These are phyloP conservation scores for Lordiphosa andalusiaca DNA, from an alignment of 2,888 invertebrate species.

Conservation along the genomic window DNA sequence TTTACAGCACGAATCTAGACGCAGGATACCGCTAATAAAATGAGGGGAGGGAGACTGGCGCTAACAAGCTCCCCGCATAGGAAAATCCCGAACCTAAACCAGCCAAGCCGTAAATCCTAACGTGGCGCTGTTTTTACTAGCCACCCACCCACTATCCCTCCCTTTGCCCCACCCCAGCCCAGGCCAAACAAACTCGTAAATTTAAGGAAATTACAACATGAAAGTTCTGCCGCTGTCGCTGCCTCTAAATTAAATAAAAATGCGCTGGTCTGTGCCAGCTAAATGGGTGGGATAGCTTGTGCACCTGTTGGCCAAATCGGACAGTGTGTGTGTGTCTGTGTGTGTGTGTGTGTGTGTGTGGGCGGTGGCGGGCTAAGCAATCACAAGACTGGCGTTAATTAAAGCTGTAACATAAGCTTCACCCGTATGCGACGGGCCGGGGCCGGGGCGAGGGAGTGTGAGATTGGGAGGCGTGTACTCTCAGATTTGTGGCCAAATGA, in stretches of 20 bases:
- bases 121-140: slow-evolving; percentile 38
- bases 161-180: slow-evolving; percentile 24
- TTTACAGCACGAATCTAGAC: slow-evolving; percentile 39
- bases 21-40: slow-evolving; percentile 50
- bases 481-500: slow-evolving; percentile 48
- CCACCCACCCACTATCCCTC: slow-evolving; percentile 6
- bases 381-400: slow-evolving; percentile 62
- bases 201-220: slow-evolving; percentile 69
- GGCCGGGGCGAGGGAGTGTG: no score
- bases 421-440: no score
- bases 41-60: slow-evolving; percentile 30
- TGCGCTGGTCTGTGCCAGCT: slow-evolving; percentile 20
- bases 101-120: slow-evolving; percentile 61
- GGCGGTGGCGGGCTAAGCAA: slow-evolving; percentile 16
- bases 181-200: slow-evolving; percentile 66
- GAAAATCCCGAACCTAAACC: slow-evolving; percentile 28
- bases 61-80: slow-evolving; percentile 19
- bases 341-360: background rate
- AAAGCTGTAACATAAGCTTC: slow-evolving; percentile 61
- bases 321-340: slow-evolving; percentile 14
- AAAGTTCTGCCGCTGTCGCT: slow-evolving; percentile 46
- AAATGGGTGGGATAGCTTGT: slow-evolving; percentile 17
- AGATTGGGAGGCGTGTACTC: background rate
- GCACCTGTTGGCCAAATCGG: slow-evolving; percentile 59
- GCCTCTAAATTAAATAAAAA: slow-evolving; percentile 70